phyloP scores from a whole-genome alignment of 2,113 vertebrate species.

The Phrynosoma blainvillii region DNA sequence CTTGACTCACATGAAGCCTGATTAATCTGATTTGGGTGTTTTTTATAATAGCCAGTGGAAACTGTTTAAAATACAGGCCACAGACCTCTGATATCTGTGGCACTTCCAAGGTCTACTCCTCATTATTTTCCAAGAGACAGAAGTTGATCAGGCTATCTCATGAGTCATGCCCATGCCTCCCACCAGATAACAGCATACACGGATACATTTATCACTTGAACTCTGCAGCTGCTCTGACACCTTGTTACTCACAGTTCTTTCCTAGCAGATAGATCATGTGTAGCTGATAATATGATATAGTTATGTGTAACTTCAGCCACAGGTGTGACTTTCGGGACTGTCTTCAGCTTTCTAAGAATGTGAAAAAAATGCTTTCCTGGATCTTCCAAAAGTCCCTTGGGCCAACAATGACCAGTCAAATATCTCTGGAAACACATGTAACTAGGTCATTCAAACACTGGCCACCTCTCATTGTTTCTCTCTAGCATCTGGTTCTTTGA shows the following conservation, averaged over 20 bases:
- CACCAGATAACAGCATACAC: not conserved
- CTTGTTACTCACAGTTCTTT: not conserved
- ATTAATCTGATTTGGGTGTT: conserved; percentile 2
- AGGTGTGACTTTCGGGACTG: not conserved
- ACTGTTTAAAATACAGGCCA: not conserved
- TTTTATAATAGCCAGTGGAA: conserved; percentile 3
- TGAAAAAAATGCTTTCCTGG: not conserved
- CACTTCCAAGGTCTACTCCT: not conserved
- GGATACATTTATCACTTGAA: conserved; percentile 12
- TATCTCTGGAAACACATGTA: not conserved
- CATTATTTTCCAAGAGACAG: not conserved
- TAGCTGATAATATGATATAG: not conserved
- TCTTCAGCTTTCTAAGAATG: not conserved
- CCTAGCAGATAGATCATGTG: not conserved
- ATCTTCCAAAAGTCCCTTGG: not conserved
- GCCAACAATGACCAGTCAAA: not conserved
- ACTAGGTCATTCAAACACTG: not conserved
- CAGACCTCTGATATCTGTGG: not conserved
- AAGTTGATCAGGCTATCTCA: conserved; percentile 23
- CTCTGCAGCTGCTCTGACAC: not conserved
- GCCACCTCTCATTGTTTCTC: not conserved
- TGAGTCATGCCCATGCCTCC: not conserved
- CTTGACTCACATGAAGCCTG: not conserved
- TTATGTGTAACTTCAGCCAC: not conserved
- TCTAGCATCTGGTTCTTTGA: not conserved